phyloP scores from a whole-genome alignment of 2,888 invertebrate genomes.

The Actias luna region DNA sequence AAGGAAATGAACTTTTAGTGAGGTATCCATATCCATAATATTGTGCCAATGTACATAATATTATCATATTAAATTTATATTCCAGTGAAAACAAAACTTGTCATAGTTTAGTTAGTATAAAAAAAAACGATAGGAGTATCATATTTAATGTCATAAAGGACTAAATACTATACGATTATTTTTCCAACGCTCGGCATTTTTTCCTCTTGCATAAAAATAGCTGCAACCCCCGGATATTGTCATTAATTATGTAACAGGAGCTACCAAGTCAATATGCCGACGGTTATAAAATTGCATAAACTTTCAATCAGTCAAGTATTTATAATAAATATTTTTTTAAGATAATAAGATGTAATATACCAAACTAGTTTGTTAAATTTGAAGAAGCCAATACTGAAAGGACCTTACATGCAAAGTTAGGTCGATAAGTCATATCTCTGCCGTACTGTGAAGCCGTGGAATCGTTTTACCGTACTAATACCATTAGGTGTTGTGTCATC shows the following conservation, averaged over 20 bases:
- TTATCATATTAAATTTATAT: not conserved
- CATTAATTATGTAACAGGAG: slow-evolving; percentile 76
- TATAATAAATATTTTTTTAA: not conserved
- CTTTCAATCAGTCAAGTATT: slow-evolving; percentile 22
- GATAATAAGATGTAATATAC: too few species aligned
- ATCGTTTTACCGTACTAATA: too few species aligned
- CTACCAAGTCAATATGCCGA: slow-evolving; percentile 52
- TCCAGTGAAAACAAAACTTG: not conserved
- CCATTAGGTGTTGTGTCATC: too few species aligned
- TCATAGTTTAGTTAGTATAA: not conserved
- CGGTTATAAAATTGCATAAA: slow-evolving; percentile 57
- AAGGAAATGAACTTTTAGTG: not conserved
- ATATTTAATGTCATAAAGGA: slow-evolving; percentile 57
- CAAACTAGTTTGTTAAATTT: too few species aligned
- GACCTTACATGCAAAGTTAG: too few species aligned
- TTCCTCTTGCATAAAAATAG: slow-evolving; percentile 63
- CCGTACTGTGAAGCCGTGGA: too few species aligned
- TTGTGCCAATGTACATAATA: not conserved
- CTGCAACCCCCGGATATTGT: slow-evolving; percentile 74
- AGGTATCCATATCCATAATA: not conserved
- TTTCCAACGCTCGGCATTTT: slow-evolving; percentile 62
- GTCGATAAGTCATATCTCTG: too few species aligned
- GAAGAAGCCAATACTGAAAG: too few species aligned
- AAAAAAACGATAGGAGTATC: slow-evolving; percentile 32
- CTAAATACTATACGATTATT: slow-evolving; percentile 61